A percentile compares a stretch with the other conserved stretches of the same genome.
Evolutionary conservation across 2,113 vertebrate species (phyloP).

Genomic region (Mus spicilegus): DNA sequence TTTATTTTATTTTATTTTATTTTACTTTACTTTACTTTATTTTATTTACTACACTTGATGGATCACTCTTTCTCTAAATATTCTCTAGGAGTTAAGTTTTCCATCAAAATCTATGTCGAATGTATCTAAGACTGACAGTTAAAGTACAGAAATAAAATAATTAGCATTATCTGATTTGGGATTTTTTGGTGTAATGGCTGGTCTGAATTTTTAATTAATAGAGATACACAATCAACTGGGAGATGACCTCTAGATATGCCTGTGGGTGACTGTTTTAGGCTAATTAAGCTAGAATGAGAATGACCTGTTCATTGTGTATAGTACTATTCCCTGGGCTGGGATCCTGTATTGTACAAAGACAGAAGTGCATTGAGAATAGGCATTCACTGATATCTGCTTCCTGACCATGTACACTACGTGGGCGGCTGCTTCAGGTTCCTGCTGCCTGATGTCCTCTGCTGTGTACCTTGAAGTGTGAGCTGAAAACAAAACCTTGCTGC

Average conservation of each 20-base stretch:
- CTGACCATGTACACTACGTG: background rate
- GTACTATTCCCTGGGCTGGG: background rate
- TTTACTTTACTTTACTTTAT: background rate
- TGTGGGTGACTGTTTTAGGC: background rate
- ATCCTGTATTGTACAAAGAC: background rate
- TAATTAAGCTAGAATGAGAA: background rate
- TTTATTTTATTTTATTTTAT: slow-evolving; percentile 20
- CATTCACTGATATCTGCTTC: background rate
- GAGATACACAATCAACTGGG: background rate
- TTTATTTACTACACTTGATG: slow-evolving; percentile 17
- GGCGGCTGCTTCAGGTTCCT: background rate
- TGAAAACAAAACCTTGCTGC: background rate
- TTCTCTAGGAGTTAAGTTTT: background rate
- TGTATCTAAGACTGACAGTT: background rate
- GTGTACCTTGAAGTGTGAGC: background rate
- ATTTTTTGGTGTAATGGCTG: background rate
- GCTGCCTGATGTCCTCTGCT: too few species aligned
- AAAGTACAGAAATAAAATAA: slow-evolving; percentile 23
- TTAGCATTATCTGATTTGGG: background rate
- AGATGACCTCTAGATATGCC: background rate
- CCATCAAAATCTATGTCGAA: slow-evolving; percentile 40
- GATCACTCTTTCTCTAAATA: background rate
- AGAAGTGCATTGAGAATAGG: background rate
- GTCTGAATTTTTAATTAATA: background rate
- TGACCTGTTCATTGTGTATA: too few species aligned